Conservation (phyloP, 1,140 invertebrate species). For the Papilio aristodemus region DNA sequence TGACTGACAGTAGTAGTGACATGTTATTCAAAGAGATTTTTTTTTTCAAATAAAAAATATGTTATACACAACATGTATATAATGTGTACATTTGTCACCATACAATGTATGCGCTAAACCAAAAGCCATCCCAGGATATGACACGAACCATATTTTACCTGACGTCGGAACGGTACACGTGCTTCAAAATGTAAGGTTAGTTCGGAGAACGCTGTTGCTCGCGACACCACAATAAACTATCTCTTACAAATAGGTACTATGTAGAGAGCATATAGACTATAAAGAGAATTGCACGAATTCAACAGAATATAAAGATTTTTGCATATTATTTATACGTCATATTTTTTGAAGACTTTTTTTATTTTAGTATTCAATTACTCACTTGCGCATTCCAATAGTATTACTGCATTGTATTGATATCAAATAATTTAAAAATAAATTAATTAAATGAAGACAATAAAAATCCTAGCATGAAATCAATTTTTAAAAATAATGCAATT, state of each 20-base stretch:
- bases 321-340: background rate
- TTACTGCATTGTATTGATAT: too few species aligned
- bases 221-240: constrained; percentile 20
- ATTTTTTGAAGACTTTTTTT: background rate
- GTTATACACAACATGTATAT: too few species aligned
- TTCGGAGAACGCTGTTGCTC: constrained; percentile 19
- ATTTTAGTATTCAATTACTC: too few species aligned
- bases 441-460: too few species aligned
- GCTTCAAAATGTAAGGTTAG: constrained; percentile 33
- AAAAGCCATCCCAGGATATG: constrained; percentile 23
- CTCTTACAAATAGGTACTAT: constrained; percentile 23
- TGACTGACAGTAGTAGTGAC: too few species aligned
- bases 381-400: too few species aligned
- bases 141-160: constrained; percentile 32
- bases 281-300: constrained; percentile 11
- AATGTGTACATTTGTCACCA: too few species aligned
- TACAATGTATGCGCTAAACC: constrained; percentile 1
- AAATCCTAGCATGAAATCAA: too few species aligned
- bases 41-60: too few species aligned
- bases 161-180: constrained; percentile 30
- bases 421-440: too few species aligned
- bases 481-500: too few species aligned
- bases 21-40: background rate
- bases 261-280: background rate
- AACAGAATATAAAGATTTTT: background rate